phyloP scores from a whole-genome alignment of 2,113 vertebrate species.

The Tetrax tetrax region DNA sequence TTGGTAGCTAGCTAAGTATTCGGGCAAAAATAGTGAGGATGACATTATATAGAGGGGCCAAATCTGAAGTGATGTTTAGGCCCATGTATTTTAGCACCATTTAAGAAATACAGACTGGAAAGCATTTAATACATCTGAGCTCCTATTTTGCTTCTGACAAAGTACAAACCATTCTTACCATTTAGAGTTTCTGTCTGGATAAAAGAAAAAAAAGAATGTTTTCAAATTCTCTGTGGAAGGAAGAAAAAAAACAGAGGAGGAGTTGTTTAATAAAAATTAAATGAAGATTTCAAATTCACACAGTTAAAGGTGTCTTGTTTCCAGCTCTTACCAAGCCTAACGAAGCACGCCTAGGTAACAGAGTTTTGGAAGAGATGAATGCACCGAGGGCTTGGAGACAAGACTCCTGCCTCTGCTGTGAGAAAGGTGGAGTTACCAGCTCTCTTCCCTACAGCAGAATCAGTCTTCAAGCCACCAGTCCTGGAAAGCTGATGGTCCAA shows the following conservation, averaged over 20 bases:
- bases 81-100: background rate
- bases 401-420: background rate
- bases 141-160: background rate
- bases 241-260: background rate
- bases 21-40: background rate
- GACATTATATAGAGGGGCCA: rapidly evolving
- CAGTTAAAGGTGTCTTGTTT: background rate
- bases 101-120: background rate
- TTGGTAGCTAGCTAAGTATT: background rate
- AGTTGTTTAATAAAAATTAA: background rate
- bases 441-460: background rate
- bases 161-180: background rate
- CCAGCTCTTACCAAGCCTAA: background rate
- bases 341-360: background rate
- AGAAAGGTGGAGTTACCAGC: background rate
- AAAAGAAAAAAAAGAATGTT: background rate
- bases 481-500: background rate
- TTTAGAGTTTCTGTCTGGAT: background rate
- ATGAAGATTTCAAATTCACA: background rate
- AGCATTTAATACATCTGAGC: background rate
- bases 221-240: background rate
- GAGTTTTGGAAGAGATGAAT: background rate
- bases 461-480: background rate
- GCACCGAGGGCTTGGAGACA: background rate
- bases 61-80: background rate